Conservation (phyloP, 2,113 vertebrate genomes). For the Ptychochromis oligacanthus region DNA sequence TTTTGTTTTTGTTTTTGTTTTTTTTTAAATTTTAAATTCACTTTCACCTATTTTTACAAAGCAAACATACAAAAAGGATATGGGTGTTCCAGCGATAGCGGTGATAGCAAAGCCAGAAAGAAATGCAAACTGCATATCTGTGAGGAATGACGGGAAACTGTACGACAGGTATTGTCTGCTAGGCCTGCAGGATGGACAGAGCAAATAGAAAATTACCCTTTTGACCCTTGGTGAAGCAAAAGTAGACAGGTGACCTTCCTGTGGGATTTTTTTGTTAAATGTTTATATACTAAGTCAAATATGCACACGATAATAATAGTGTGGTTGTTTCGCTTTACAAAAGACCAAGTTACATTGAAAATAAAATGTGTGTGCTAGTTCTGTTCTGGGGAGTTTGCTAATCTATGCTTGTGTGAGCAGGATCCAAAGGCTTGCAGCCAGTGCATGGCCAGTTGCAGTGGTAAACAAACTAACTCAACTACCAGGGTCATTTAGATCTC, state of each 20-base stretch:
- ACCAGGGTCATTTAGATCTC: slow-evolving; percentile 20
- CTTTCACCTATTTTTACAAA: slow-evolving; percentile 5
- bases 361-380: not conserved
- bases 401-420: not conserved
- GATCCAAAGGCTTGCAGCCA: not conserved
- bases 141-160: slow-evolving; percentile 61
- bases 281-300: not conserved
- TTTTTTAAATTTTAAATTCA: too few species aligned
- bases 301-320: not conserved
- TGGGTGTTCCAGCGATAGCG: slow-evolving; percentile 4
- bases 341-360: not conserved
- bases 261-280: not conserved
- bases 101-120: slow-evolving; percentile 3
- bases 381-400: not conserved
- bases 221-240: not conserved
- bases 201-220: not conserved
- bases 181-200: slow-evolving; percentile 36
- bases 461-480: slow-evolving; percentile 24
- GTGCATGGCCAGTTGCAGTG: not conserved
- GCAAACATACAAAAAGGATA: slow-evolving; percentile 25
- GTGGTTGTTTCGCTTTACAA: not conserved
- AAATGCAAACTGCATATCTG: slow-evolving; percentile 58
- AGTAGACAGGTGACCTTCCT: slow-evolving; percentile 11
- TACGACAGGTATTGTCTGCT: slow-evolving; percentile 49
- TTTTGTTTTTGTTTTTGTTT: too few species aligned